Evolutionary conservation across 2,113 vertebrate genomes (phyloP), one percentile per base, ranked within the genome.

Genomic region (Pundamilia nyererei): DNA sequence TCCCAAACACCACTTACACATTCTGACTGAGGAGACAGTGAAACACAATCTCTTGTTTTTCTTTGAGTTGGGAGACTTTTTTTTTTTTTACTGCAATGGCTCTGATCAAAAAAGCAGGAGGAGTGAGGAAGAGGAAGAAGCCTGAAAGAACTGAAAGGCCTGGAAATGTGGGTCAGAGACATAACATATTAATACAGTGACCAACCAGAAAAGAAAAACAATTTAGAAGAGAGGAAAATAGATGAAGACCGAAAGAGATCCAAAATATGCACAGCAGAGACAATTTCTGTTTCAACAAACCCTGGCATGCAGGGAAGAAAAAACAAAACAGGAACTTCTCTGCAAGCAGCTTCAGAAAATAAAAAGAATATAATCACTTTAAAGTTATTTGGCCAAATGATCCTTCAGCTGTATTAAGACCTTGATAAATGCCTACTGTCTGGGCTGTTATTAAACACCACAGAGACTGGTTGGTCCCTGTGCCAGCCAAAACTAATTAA

Each of bases 401-500:
- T 87, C 84, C 87, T 92, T 93, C 84, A 86, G 91, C 83, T 82
- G 83, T 85, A 88, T 87, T 93, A 84, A 94, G 89, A 90, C 93
- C 89, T 90, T 94, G 92, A 95, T 92, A 94, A 95, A 95, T 92
- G 90, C 84, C 84, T 86, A 88, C 89, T 86, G 92, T 95, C 94
- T 84, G 9, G 79, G 84, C 81, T 89, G 89, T 93, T 95, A 95
- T 96, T 95, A 95, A 96, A 95, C 91, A 94, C 90, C 87, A 89
- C 86, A 91, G 94, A 93, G 93, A 93, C 86, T 81, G 83, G 75
- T 84, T 15, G 79, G 89, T 93, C 89, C 90, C 93, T 84, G 83
- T 88, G 92, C 93, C 91, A 91, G 92, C 91, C 91, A 94, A 95
- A 95, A 95, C 94, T 95, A 95, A 96, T 97, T 95, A 96, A 94